Evolutionary conservation across 1,140 invertebrate genomes (phyloP), one percentile per base, ranked within the genome.

Genomic region (Eupristina koningsbergeri): DNA sequence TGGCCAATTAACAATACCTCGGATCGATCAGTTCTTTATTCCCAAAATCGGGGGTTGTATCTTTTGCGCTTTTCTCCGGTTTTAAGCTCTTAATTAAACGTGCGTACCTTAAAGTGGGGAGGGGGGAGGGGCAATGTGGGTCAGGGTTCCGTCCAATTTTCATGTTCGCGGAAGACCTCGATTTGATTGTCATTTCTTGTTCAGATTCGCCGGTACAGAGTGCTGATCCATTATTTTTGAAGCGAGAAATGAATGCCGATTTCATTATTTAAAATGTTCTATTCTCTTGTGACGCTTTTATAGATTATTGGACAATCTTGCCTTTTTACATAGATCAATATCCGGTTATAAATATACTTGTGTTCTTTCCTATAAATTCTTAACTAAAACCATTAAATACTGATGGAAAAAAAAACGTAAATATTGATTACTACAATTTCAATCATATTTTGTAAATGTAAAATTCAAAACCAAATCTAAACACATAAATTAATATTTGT

Each of bases 61-160:
- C 36, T 61, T 50, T 5, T 1, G 67, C n/a, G 13, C n/a, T 71
- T 58, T 81, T 81, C 73, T 19, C 26, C 13, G 15, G 41, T 63
- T 29, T 74, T 19, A n/a, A 19, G 22, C 31, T 26, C 39, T 64
- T 82, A 82, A 82, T 82, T 75, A 82, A 76, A 74, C 69, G n/a
- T 22, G 34, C 6, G 45, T 22, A 22, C 6, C 61, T 11, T n/a
- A 0, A 1, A 58, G 53, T 34, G 61, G 45, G 61, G n/a, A n/a
- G n/a, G n/a, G n/a, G n/a, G n/a, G n/a, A n/a, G n/a, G n/a, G 64
- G 50, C 7, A 71, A 83, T 83, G 22, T 83, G 76, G 82, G 82
- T 83, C 82, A 83, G 75, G 82, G 82, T 83, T 67, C 11, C 39
- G 29, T 73, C 29, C 13, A 53, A 77, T 77, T 78, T 76, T 31